Evolutionary conservation across 2,113 vertebrate genomes (phyloP), one percentile per base, ranked within the genome.

Genomic region (Syngnathus floridae): DNA sequence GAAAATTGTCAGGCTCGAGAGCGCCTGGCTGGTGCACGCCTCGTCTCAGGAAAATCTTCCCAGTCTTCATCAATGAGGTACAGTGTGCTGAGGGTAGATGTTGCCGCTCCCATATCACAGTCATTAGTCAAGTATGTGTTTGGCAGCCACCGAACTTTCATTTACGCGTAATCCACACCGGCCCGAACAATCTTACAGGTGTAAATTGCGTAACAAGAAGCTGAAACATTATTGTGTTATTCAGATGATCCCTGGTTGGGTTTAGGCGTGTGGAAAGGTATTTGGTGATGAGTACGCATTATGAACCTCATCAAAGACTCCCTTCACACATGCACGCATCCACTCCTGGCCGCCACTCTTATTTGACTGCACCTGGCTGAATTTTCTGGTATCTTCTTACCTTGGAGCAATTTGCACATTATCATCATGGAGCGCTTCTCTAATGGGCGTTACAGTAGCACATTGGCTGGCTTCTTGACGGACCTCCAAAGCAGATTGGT

Each of bases 41-140:
- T 79, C 70, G 77, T 79, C 75, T 79, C 74, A 84, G 86, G 84
- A 85, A 89, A 89, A 81, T 81, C 80, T 78, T 78, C 76, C 69
- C 45, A 71, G 80, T 75, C 75, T 76, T 83, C 87, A 88, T 89
- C 87, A 89, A 89, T 88, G 86, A 81, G 82, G 76, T n/a, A 59
- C 85, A 86, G 85, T 86, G 87, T 86, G 78, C 79, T 26, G 72
- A 72, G 78, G 57, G 72, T 62, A 68, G 74, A 71, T 77, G 77
- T 80, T 81, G 76, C 79, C 82, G 67, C 87, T 87, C 81, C 77
- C 82, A 75, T 86, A 86, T 89, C 87, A 81, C 64, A 64, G 70
- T 84, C 80, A 87, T 88, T 88, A 89, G 78, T 85, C 81, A 87
- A 84, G 86, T 84, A 89, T 87, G 86, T 77, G 81, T 48, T 84